phyloP scores from a whole-genome alignment of 2,113 vertebrate genomes.

The Nicator chloris region DNA sequence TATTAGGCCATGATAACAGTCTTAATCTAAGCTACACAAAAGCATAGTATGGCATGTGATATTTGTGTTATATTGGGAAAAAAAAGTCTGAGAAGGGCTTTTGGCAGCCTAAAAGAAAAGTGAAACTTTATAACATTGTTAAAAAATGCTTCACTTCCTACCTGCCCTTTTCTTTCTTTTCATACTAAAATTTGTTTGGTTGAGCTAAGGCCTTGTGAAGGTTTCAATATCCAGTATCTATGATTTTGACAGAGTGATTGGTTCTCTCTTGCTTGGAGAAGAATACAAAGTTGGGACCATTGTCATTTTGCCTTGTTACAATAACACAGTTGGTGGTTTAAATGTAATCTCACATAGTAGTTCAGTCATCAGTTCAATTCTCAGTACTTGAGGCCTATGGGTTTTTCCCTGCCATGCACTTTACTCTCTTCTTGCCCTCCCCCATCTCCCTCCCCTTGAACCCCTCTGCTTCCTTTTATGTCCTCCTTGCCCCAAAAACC shows the following conservation, averaged over 20 bases:
- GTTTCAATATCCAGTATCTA: slow-evolving; percentile 40
- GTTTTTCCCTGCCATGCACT: not conserved
- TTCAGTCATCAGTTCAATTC: slow-evolving; percentile 57
- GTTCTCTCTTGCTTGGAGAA: slow-evolving; percentile 66
- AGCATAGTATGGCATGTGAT: slow-evolving; percentile 26
- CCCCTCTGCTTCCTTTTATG: not conserved
- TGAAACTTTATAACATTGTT: slow-evolving; percentile 28
- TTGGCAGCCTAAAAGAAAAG: slow-evolving; percentile 40
- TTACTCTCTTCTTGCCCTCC: not conserved
- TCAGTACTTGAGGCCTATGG: slow-evolving; percentile 4
- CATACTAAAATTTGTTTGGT: slow-evolving; percentile 16
- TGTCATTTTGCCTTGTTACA: slow-evolving; percentile 70
- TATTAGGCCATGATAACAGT: slow-evolving; percentile 67
- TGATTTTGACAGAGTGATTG: slow-evolving; percentile 66
- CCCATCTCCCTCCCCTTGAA: not conserved
- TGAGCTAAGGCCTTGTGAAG: slow-evolving; percentile 39
- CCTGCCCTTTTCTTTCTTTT: not conserved
- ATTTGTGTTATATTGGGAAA: slow-evolving; percentile 31
- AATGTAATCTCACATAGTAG: slow-evolving; percentile 59
- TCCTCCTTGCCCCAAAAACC: not conserved
- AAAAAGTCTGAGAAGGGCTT: not conserved
- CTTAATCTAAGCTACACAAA: slow-evolving; percentile 62
- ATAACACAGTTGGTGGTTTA: slow-evolving; percentile 57
- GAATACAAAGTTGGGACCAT: slow-evolving; percentile 63
- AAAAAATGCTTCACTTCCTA: not conserved